phyloP scores from a whole-genome alignment of 2,797 vertebrate genomes.

The Coccyzus lansbergi region DNA sequence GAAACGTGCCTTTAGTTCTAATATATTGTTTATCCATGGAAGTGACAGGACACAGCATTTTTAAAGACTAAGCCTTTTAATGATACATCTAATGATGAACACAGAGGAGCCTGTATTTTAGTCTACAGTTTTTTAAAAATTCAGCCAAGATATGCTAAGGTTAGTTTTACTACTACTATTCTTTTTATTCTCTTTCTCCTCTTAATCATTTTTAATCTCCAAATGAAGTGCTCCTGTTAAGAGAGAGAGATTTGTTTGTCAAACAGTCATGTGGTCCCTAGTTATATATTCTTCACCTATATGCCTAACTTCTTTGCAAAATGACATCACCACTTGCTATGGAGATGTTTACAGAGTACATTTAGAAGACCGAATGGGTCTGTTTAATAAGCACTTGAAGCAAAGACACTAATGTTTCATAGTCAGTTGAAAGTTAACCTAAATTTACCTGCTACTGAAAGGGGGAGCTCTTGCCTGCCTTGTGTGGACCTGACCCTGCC shows the following conservation, averaged over 20 bases:
- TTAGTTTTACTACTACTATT: background rate
- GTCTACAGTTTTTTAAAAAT: background rate
- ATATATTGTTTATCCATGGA: background rate
- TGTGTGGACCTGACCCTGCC: conserved; percentile 13
- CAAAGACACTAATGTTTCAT: background rate
- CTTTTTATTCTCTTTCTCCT: background rate
- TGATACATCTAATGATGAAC: background rate
- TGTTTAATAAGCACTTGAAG: background rate
- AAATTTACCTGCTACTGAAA: conserved; percentile 38
- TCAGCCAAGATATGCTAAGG: background rate
- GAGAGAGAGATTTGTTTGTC: background rate
- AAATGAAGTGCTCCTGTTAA: background rate
- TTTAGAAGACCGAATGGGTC: background rate
- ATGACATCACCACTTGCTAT: background rate
- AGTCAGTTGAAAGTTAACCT: background rate
- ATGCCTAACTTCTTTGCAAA: background rate
- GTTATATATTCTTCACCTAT: background rate
- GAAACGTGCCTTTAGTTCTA: background rate
- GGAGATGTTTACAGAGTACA: background rate
- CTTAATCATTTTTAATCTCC: background rate
- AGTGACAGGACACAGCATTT: background rate
- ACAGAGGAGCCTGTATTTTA: background rate
- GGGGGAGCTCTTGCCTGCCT: conserved; percentile 13
- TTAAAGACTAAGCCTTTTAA: background rate
- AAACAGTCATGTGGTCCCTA: background rate